phyloP scores from a whole-genome alignment of 2,113 vertebrate genomes.

The Siniperca knerii region DNA sequence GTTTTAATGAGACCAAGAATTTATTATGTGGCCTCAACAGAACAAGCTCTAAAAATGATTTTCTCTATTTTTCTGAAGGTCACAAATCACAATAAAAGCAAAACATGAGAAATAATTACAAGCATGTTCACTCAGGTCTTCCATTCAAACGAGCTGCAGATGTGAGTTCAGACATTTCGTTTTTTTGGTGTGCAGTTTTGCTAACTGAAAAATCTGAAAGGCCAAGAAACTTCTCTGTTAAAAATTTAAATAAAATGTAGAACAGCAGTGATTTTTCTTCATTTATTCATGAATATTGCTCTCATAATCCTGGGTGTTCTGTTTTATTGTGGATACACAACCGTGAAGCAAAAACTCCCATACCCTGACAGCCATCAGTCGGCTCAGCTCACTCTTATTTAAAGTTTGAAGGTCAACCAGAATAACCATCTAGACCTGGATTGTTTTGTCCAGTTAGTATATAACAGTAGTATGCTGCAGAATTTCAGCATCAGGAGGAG shows the following conservation, averaged over 20 bases:
- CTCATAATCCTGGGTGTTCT: not conserved
- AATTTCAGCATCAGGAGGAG: not conserved
- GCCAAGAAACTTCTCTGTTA: not conserved
- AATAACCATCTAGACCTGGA: not conserved
- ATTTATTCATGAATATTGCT: not conserved
- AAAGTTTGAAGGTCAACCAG: not conserved
- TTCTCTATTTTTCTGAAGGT: not conserved
- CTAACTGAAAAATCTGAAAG: not conserved
- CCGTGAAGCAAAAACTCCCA: not conserved
- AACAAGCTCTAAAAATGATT: not conserved
- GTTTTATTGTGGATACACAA: not conserved
- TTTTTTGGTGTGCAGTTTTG: too few relatives aligned
- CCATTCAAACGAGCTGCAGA: not conserved
- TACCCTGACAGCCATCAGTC: not conserved
- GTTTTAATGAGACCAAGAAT: not conserved
- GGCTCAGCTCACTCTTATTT: not conserved
- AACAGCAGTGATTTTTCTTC: not conserved
- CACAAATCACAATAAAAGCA: not conserved
- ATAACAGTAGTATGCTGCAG: not conserved
- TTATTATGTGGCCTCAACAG: not conserved
- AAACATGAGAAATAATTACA: not conserved
- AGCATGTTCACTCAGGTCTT: not conserved
- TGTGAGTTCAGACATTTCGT: not conserved
- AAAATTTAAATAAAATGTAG: not conserved
- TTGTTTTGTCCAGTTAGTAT: not conserved